Evolutionary conservation across 2,113 vertebrate genomes (phyloP).

Genomic region (Charina bottae): DNA sequence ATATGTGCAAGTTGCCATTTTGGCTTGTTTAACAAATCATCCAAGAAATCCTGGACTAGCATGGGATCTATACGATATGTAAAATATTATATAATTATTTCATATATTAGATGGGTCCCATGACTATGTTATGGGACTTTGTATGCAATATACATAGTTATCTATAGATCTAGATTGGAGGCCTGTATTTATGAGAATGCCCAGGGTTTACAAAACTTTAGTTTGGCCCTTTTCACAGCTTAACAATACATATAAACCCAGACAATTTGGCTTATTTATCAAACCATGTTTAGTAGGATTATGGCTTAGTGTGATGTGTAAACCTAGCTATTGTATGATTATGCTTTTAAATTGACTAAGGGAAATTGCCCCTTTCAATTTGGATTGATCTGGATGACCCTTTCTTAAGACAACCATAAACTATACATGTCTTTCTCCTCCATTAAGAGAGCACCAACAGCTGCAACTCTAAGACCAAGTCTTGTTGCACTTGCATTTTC

Average conservation of each 20-base stretch:
- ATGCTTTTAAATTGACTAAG: not conserved
- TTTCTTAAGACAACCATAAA: conserved; percentile 46
- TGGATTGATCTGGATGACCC: conserved; percentile 55
- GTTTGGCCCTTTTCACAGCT: not conserved
- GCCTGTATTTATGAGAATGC: not conserved
- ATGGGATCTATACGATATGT: not conserved
- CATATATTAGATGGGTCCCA: not conserved
- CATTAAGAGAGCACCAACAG: conserved; percentile 12
- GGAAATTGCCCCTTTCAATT: conserved; percentile 46
- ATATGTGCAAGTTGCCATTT: not conserved
- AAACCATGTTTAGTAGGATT: not conserved
- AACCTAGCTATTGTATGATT: not conserved
- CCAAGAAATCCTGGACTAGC: not conserved
- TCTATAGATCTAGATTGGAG: not conserved
- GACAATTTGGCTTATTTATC: not conserved
- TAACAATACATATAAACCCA: not conserved
- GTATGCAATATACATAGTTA: not conserved
- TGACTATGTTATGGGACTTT: not conserved
- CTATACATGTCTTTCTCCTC: conserved; percentile 27
- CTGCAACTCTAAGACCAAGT: conserved; percentile 46
- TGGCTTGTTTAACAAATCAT: not conserved
- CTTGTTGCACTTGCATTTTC: conserved; percentile 49
- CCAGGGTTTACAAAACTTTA: not conserved
- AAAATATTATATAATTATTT: not conserved
- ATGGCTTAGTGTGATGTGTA: not conserved